Conservation (phyloP, 1,140 invertebrate genomes). For the Pantala flavescens region DNA sequence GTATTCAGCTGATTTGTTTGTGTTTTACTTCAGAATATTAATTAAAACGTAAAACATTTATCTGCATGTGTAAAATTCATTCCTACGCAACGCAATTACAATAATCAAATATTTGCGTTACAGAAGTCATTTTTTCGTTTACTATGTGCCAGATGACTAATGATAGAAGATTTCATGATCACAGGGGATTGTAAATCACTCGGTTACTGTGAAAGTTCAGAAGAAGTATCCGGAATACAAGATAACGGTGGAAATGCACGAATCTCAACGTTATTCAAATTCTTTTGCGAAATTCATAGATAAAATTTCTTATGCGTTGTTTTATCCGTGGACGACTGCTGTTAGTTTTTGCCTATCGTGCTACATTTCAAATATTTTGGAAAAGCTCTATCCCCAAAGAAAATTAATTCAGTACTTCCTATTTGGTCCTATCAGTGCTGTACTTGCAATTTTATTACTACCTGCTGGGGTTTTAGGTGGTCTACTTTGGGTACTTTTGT, state of each 20-base stretch:
- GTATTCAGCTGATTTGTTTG: no score
- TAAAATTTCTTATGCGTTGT: slow-evolving; percentile 13
- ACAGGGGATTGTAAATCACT: no score
- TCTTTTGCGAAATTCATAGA: slow-evolving; percentile 15
- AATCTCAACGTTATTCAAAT: slow-evolving; percentile 18
- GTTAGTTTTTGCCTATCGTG: slow-evolving; percentile 15
- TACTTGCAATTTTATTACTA: slow-evolving; percentile 13
- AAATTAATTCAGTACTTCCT: slow-evolving; percentile 19
- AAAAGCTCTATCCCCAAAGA: slow-evolving; percentile 16
- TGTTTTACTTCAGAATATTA: no score
- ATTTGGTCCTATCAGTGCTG: slow-evolving; percentile 18
- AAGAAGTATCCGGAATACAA: no score
- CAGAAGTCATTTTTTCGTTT: neutral
- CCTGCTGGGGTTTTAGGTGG: slow-evolving; percentile 23
- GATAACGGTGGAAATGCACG: neutral
- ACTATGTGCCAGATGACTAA: neutral
- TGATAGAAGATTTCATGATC: neutral
- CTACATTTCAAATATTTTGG: slow-evolving; percentile 19
- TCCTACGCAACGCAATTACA: neutral
- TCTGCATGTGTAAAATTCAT: no score
- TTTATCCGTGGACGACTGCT: slow-evolving; percentile 14
- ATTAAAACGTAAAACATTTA: no score
- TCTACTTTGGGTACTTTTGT: slow-evolving; percentile 24
- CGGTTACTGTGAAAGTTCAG: no score
- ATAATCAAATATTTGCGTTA: neutral